Base-by-base conservation (phyloP, 2,888 invertebrate genomes). In the Escarpia spicata region DNA sequence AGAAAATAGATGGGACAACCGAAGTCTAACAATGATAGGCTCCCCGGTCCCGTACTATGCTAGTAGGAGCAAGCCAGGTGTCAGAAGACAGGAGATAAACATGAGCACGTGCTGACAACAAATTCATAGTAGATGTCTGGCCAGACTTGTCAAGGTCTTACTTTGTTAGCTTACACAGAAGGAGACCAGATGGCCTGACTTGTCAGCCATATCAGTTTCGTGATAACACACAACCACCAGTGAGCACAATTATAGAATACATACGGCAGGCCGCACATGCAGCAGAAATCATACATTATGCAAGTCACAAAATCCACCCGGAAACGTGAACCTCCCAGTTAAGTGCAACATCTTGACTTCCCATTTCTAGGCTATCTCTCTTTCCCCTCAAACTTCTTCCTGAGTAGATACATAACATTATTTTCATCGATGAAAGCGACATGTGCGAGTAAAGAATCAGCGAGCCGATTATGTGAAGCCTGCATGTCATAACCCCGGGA, bases 361-460 rank as follows among this genome's bases (percentile, higher is more conserved):
- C 75, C 19, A 75, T 19, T 75, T 75, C 75, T 75, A 75, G 75
- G 75, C n/a, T 75, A 75, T 75, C 75, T n/a, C 6, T 3, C n/a
- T 6, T 12, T 75, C 75, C 19, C 75, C n/a, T n/a, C 26, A 6
- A 19, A 75, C 75, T 75, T 75, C 75, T 75, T 75, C 75, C 75
- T 75, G 75, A 75, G 75, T 75, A 75, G 75, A 75, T 75, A 75
- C 75, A 75, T 75, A 75, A 75, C 75, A 75, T 26, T 75, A 75
- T 75, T 75, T 75, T 75, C 75, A 26, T 75, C 75, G n/a, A 75
- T 75, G 75, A 26, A 75, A 75, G 75, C 75, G 75, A 75, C 75
- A 75, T 19, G n/a, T 75, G 26, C 26, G 75, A 75, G 75, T 26
- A 19, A 75, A 75, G 75, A 75, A 26, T 75, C 75, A 26, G 10